These are phyloP conservation scores for Lamellibrachia satsuma DNA, from an alignment of 2,888 invertebrate species.

Conservation along the genomic window DNA sequence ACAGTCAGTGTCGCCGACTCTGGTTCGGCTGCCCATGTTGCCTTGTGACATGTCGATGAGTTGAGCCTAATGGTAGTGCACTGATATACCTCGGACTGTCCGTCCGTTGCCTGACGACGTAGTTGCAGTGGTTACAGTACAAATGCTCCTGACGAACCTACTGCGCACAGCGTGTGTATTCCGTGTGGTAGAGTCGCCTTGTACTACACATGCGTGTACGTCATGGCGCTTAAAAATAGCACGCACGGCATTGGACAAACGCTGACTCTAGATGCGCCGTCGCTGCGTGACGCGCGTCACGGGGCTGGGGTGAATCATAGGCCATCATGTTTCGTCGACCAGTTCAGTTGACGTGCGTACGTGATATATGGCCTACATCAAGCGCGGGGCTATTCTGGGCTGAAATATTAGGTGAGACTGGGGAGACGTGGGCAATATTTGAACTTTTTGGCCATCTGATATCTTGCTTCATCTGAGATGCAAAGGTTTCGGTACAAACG, in stretches of 20 bases:
- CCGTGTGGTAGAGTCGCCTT: neutral
- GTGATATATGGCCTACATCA: too few species aligned
- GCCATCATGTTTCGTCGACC: too few species aligned
- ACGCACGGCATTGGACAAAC: neutral
- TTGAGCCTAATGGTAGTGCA: neutral
- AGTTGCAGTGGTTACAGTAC: neutral
- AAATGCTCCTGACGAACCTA: neutral
- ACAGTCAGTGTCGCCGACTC: neutral
- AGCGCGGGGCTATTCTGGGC: too few species aligned
- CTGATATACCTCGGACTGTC: neutral
- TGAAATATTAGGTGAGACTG: too few species aligned
- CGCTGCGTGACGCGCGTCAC: too few species aligned
- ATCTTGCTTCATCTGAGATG: too few species aligned
- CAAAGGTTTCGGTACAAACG: too few species aligned
- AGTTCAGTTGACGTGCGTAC: too few species aligned
- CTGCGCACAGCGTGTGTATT: neutral
- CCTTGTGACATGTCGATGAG: neutral
- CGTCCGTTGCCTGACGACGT: slow-evolving; percentile 1
- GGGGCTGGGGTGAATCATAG: too few species aligned
- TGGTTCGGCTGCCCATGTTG: neutral
- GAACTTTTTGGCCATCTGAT: too few species aligned
- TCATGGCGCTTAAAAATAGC: neutral
- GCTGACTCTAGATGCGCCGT: too few species aligned
- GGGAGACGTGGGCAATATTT: too few species aligned
- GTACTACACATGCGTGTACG: neutral